phyloP scores from a whole-genome alignment of 2,888 invertebrate genomes.

The Ceramica pisi region DNA sequence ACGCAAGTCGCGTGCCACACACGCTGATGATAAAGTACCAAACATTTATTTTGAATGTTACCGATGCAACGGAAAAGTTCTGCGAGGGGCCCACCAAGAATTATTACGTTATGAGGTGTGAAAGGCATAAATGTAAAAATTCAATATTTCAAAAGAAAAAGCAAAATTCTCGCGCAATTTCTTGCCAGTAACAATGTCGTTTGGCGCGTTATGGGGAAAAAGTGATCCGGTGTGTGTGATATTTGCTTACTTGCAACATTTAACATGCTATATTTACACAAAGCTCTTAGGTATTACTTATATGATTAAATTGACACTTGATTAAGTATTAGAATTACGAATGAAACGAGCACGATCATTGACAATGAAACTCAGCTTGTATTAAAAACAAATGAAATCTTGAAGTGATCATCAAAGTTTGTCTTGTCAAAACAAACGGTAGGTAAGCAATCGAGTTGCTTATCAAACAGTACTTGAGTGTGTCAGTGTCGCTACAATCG shows the following conservation, averaged over 20 bases:
- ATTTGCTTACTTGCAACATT: slow-evolving; percentile 58
- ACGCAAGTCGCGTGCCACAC: slow-evolving; percentile 71
- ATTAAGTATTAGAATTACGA: slow-evolving; percentile 16
- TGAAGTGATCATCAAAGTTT: slow-evolving; percentile 17
- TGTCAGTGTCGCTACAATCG: slow-evolving; percentile 79
- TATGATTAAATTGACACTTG: slow-evolving; percentile 22
- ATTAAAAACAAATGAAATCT: slow-evolving; percentile 24
- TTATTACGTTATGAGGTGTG: slow-evolving; percentile 91
- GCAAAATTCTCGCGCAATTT: slow-evolving; percentile 84
- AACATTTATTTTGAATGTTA: slow-evolving; percentile 90
- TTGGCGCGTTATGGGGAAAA: slow-evolving; percentile 69
- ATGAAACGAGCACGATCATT: slow-evolving; percentile 13
- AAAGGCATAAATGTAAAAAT: slow-evolving; percentile 91
- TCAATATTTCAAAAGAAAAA: slow-evolving; percentile 87
- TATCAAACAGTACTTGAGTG: slow-evolving; percentile 65
- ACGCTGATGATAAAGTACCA: slow-evolving; percentile 85
- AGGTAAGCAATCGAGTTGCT: slow-evolving; percentile 52
- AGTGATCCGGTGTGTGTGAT: slow-evolving; percentile 49
- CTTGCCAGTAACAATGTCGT: slow-evolving; percentile 79
- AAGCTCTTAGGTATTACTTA: slow-evolving; percentile 11
- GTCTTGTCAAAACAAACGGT: slow-evolving; percentile 52
- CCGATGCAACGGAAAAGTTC: slow-evolving; percentile 87
- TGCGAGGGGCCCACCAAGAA: slow-evolving; percentile 84
- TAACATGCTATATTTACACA: slow-evolving; percentile 26
- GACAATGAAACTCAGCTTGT: slow-evolving; percentile 11